Percentiles rank a stretch among this genome's conserved stretches.
Evolutionary conservation across 2,888 invertebrate genomes (phyloP).

Genomic region (Lapara coniferarum): DNA sequence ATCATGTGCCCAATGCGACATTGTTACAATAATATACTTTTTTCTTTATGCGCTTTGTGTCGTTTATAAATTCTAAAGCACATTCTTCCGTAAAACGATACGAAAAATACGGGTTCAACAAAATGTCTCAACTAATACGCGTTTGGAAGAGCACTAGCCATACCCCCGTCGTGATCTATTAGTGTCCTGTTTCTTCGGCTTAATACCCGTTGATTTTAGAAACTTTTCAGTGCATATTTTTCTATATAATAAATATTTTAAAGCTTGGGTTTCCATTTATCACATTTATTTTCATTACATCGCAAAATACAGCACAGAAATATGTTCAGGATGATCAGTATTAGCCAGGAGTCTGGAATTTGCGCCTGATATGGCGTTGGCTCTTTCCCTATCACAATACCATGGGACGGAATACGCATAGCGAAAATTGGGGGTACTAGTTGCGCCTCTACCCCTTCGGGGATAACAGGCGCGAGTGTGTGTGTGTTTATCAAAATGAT

Average conservation of each 20-base stretch:
- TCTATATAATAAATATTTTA: neutral
- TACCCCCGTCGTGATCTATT: neutral
- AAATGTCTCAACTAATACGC: slow-evolving; percentile 9
- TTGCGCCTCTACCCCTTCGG: too few species aligned
- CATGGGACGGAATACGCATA: too few species aligned
- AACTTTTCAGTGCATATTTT: neutral
- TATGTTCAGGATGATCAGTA: neutral
- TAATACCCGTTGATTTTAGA: slow-evolving; percentile 9
- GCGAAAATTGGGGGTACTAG: too few species aligned
- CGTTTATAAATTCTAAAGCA: neutral
- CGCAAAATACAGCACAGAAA: neutral
- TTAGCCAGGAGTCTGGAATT: too few species aligned
- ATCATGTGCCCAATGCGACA: too few species aligned
- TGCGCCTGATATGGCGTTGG: too few species aligned
- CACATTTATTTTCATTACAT: neutral
- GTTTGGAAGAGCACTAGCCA: neutral
- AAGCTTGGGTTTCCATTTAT: neutral
- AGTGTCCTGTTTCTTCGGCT: slow-evolving; percentile 2
- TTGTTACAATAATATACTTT: too few species aligned
- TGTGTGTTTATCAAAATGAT: too few species aligned
- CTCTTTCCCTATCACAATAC: too few species aligned
- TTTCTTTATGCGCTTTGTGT: too few species aligned
- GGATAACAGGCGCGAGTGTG: too few species aligned
- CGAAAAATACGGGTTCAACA: neutral
- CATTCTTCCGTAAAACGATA: neutral